These are phyloP conservation scores for Micronycteris hirsuta DNA, from an alignment of 2,113 vertebrate genomes.

Conservation along the genomic window DNA sequence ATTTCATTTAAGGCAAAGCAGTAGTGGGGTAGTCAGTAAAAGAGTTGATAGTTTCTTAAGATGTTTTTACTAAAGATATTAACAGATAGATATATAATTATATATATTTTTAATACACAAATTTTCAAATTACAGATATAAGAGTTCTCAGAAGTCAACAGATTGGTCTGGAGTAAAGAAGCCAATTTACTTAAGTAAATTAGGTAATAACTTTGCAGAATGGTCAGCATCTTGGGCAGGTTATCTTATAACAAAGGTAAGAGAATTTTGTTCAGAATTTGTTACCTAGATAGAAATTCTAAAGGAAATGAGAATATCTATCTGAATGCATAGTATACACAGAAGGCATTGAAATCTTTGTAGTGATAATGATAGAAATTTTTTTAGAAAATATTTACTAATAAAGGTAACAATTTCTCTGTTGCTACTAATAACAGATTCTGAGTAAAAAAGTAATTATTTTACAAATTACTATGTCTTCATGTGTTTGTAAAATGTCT, in stretches of 20 bases:
- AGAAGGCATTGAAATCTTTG: neutral
- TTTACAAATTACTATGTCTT: conserved; percentile 18
- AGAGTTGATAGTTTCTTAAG: neutral
- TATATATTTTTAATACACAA: conserved; percentile 19
- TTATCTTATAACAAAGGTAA: conserved; percentile 97
- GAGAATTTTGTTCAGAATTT: conserved; percentile 51
- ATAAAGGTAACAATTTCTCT: neutral
- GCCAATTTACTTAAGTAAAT: conserved; percentile 94
- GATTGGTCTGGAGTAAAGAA: conserved; percentile 96
- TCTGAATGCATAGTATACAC: neutral
- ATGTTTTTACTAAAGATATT: conserved; percentile 32
- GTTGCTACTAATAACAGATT: neutral
- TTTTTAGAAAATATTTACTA: conserved; percentile 12
- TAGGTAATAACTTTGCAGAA: conserved; percentile 94
- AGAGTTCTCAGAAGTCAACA: conserved; percentile 94
- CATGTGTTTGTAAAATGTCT: conserved; percentile 8
- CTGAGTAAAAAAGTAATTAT: neutral
- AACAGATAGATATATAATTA: neutral
- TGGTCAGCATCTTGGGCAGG: conserved; percentile 98
- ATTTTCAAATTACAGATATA: conserved; percentile 88
- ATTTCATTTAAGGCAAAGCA: neutral
- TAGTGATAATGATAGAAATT: neutral
- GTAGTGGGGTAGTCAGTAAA: neutral
- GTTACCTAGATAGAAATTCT: neutral
- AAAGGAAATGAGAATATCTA: neutral